Percentiles rank a stretch among this genome's conserved stretches.
Evolutionary conservation across 2,888 invertebrate species (phyloP).

Genomic region (Eupithecia subfuscata): DNA sequence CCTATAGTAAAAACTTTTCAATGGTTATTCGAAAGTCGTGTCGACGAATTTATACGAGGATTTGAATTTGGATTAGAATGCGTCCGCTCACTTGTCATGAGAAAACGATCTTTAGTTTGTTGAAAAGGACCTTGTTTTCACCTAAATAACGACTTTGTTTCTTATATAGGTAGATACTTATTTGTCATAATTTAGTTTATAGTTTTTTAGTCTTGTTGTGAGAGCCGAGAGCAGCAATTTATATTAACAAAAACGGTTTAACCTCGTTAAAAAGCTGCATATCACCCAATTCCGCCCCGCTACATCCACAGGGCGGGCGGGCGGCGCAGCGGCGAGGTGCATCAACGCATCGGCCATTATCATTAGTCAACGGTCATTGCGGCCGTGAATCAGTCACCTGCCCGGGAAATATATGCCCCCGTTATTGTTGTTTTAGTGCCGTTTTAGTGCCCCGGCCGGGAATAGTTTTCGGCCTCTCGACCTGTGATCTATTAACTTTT

Average conservation of each 20-base stretch:
- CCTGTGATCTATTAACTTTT: conserved; percentile 47
- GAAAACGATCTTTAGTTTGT: not conserved
- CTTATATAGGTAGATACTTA: not conserved
- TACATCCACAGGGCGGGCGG: not conserved
- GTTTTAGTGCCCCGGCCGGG: conserved; percentile 47
- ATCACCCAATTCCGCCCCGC: not conserved
- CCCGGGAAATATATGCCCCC: conserved; percentile 53
- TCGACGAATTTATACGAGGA: not conserved
- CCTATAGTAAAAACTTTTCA: conserved; percentile 14
- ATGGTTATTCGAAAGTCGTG: conserved; percentile 10
- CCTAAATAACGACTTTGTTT: not conserved
- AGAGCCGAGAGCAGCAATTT: not conserved
- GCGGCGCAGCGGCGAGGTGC: conserved; percentile 27
- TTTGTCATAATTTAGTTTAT: not conserved
- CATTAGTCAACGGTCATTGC: conserved; percentile 63
- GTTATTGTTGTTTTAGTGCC: conserved; percentile 60
- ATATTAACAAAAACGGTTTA: not conserved
- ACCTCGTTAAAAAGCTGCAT: not conserved
- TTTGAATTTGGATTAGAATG: not conserved
- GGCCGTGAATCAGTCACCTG: conserved; percentile 66
- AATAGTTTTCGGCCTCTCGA: conserved; percentile 47
- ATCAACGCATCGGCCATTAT: conserved; percentile 54
- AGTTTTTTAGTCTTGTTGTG: too few relatives aligned
- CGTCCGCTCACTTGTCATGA: not conserved
- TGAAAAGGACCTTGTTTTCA: not conserved